Conservation (phyloP, 2,113 vertebrate genomes). For the Albula goreensis region DNA sequence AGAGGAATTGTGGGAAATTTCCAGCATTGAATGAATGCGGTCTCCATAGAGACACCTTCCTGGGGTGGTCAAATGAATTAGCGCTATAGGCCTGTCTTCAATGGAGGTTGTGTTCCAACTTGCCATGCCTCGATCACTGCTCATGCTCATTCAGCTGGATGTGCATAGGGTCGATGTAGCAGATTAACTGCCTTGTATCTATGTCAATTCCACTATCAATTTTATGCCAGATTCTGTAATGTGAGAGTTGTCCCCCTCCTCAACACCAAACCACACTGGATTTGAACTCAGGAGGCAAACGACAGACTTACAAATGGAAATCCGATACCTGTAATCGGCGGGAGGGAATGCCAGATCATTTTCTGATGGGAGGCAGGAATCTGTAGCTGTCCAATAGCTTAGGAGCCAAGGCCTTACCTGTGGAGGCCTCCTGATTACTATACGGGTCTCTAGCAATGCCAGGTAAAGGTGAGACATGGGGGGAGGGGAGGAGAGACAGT, state of each 20-base stretch:
- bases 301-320: neutral
- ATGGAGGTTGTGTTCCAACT: neutral
- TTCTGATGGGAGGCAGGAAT: neutral
- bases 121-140: neutral
- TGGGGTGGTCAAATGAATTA: no score
- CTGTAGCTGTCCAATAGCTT: neutral
- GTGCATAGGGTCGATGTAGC: neutral
- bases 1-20: no score
- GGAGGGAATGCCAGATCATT: neutral
- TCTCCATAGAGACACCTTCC: no score
- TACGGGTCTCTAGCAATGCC: neutral
- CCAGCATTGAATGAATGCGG: no score
- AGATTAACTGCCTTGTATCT: neutral
- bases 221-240: neutral
- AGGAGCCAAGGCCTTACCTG: conserved; percentile 4
- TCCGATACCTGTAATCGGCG: neutral
- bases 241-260: neutral
- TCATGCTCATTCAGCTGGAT: neutral
- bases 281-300: neutral
- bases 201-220: neutral
- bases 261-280: neutral
- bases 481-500: neutral
- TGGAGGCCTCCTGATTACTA: neutral
- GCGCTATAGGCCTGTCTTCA: no score
- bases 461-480: conserved; percentile 1